Percentiles rank a stretch among this genome's conserved stretches.
Evolutionary conservation across 2,113 vertebrate genomes (phyloP).

Genomic region (Mystacornis crossleyi): DNA sequence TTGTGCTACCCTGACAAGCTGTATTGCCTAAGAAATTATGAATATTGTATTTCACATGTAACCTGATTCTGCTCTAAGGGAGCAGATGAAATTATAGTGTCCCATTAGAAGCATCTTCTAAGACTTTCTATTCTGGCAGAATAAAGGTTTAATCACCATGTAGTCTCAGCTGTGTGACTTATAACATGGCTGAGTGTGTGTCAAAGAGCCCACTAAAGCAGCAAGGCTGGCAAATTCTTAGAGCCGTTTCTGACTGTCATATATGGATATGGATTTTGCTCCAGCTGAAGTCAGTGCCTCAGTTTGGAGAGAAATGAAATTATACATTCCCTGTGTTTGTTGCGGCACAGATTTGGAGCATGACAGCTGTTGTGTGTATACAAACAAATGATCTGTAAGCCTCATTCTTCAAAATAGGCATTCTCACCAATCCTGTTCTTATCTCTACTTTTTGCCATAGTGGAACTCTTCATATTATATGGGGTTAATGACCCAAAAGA

Average conservation of each 20-base stretch:
- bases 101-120: background rate
- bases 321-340: background rate
- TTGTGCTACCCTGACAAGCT: background rate
- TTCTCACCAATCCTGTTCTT: background rate
- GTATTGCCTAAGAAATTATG: background rate
- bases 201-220: background rate
- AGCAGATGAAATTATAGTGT: background rate
- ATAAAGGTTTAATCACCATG: background rate
- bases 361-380: fast-evolving
- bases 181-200: background rate
- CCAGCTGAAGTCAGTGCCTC: background rate
- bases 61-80: background rate
- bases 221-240: background rate
- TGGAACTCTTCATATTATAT: background rate
- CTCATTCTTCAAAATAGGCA: background rate
- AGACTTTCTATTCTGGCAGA: background rate
- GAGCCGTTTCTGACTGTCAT: background rate
- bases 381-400: background rate
- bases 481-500: background rate
- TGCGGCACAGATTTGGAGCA: background rate
- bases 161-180: background rate
- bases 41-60: background rate
- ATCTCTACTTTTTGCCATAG: background rate
- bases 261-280: background rate
- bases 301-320: background rate